Evolutionary conservation across 2,888 invertebrate species (phyloP).

Genomic region (Aspidiotus rigidus): DNA sequence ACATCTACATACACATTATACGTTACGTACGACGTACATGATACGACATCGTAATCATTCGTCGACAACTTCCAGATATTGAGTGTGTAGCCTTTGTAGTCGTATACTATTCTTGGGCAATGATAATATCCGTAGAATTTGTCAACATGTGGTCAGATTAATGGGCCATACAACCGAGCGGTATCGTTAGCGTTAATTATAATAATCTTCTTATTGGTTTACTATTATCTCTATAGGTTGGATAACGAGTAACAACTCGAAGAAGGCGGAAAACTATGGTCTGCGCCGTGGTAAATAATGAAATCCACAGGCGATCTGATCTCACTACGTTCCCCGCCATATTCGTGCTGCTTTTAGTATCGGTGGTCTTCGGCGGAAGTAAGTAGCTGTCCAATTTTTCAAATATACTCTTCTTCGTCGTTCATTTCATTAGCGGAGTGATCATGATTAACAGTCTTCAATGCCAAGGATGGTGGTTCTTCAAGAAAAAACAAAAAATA

Average conservation of each 20-base stretch:
- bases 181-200: background rate
- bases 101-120: background rate
- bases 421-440: too few relatives aligned
- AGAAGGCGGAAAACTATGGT: slow-evolving; percentile 14
- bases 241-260: slow-evolving; percentile 2
- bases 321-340: slow-evolving; percentile 29
- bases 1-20: too few relatives aligned
- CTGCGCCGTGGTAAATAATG: slow-evolving; percentile 24
- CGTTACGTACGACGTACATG: too few relatives aligned
- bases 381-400: slow-evolving; percentile 8
- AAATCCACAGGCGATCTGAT: slow-evolving; percentile 27
- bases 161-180: background rate
- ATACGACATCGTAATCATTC: too few relatives aligned
- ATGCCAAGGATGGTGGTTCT: too few relatives aligned
- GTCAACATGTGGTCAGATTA: too few relatives aligned
- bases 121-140: too few relatives aligned
- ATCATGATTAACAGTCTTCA: too few relatives aligned
- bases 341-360: slow-evolving; percentile 23
- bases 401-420: too few relatives aligned
- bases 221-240: slow-evolving; percentile 15
- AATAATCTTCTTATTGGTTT: background rate
- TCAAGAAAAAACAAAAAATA: too few relatives aligned
- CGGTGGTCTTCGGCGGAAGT: slow-evolving; percentile 28
- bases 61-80: too few relatives aligned
- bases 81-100: background rate